These are phyloP conservation scores for Netelia inedita DNA, from an alignment of 2,888 invertebrate species.

Conservation along the genomic window DNA sequence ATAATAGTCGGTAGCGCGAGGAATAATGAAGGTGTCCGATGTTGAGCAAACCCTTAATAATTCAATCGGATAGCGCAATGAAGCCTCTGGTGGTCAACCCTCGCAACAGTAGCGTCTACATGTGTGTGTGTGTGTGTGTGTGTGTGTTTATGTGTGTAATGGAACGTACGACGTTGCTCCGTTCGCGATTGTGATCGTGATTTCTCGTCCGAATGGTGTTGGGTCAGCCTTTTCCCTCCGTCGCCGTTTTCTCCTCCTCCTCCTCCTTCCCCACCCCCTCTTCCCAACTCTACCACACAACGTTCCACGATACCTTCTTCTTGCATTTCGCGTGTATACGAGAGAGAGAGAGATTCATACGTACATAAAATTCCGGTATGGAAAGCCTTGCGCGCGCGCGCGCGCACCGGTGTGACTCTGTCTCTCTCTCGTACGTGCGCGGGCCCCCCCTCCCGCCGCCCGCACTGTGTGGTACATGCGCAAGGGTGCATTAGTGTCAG, in stretches of 20 bases:
- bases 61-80: constrained; percentile 61
- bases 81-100: constrained; percentile 51
- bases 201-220: constrained; percentile 35
- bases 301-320: constrained; percentile 22
- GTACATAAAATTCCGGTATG: constrained; percentile 43
- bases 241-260: constrained; percentile 15
- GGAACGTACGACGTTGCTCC: constrained; percentile 29
- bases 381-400: constrained; percentile 1
- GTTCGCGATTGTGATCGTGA: constrained; percentile 45
- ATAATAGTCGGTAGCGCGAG: constrained; percentile 54
- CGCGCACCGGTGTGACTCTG: no score
- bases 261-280: constrained; percentile 4
- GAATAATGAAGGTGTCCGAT: constrained; percentile 63
- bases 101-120: background rate
- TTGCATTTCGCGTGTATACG: background rate
- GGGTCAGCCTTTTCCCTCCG: constrained; percentile 32
- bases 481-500: constrained; percentile 34
- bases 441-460: no score
- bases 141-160: background rate
- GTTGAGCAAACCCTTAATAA: constrained; percentile 62
- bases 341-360: constrained; percentile 15
- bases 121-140: background rate
- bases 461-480: background rate
- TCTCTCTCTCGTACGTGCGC: no score
- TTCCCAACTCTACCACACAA: constrained; percentile 26